Evolutionary conservation across 2,113 vertebrate species (phyloP), one percentile per base, ranked within the genome.

Genomic region (Colossoma macropomum): DNA sequence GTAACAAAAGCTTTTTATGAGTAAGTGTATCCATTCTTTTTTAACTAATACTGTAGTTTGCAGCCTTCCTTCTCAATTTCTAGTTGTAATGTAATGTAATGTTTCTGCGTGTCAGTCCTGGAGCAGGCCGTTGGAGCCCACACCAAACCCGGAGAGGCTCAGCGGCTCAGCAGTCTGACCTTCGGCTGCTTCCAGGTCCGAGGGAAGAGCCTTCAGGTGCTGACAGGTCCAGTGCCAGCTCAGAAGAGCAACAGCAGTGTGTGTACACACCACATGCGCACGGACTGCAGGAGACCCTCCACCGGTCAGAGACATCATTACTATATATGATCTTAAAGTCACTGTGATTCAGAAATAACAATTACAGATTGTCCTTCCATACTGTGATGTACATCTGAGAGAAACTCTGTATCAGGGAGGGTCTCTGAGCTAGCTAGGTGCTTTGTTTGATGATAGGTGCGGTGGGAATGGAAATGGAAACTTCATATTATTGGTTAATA

Each of bases 181-280:
- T 98, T 98, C 59, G 97, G 97, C 80, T 98, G 97, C 87, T 97
- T 98, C 90, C 95, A 96, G 79, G 96, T 97, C 81, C 94, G 95
- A 92, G 96, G 94, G 83, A 96, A 94, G 91, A 99, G 91, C 84
- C 96, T 96, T 25, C 95, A 97, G 85, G 93, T 93, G 0, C 93
- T 94, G 59, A 92, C 93, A 0, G 96, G 94, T 75, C 93, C 91
- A 3, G 93, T 94, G 45, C 95, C 96, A 0, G 92, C 90, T 56
- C 90, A 94, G 89, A 93, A 85, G 84, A 92, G 82, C 76, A 80
- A 92, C 68, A 90, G 89, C 87, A 85, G 73, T 45, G 48, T 62
- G 50, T 63, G 71, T 59, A 16, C 70, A 8, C 85, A 86, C 76
- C 78, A 68, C 38, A 34, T 25, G n/a, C 25, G 32, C 71, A 30